These are phyloP conservation scores for Tetramorium bicarinatum DNA, from an alignment of 2,888 invertebrate species.

Conservation along the genomic window DNA sequence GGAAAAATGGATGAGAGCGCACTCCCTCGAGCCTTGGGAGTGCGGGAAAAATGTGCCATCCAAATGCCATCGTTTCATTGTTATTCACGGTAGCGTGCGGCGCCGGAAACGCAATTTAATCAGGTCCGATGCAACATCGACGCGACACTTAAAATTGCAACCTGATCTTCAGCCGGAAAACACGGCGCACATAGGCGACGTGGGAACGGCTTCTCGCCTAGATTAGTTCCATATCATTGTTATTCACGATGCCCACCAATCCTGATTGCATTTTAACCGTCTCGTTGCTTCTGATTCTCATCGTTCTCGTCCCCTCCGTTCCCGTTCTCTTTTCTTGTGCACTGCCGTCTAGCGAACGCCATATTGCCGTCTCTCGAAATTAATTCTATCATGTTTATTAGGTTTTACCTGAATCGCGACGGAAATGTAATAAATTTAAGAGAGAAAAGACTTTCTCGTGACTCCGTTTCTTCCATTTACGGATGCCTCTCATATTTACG, in stretches of 20 bases:
- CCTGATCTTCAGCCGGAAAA: constrained; percentile 73
- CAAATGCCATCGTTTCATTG: constrained; percentile 73
- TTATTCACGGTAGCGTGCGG: constrained; percentile 77
- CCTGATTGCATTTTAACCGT: constrained; percentile 81
- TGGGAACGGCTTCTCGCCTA: constrained; percentile 56
- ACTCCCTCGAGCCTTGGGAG: constrained; percentile 21
- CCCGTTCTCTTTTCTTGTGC: constrained; percentile 23
- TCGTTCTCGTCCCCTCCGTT: neutral
- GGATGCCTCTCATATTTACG: neutral
- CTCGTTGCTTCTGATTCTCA: constrained; percentile 64
- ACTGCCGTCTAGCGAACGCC: constrained; percentile 17
- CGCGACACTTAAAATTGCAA: constrained; percentile 80
- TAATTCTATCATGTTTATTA: constrained; percentile 42
- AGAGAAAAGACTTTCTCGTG: neutral
- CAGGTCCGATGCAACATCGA: constrained; percentile 74
- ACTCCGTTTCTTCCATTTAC: neutral
- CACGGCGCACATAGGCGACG: constrained; percentile 21
- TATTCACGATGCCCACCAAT: constrained; percentile 79
- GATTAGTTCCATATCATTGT: constrained; percentile 80
- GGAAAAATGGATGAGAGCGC: constrained; percentile 1
- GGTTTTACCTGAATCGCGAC: constrained; percentile 11
- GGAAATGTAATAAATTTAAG: constrained; percentile 26
- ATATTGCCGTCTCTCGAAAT: constrained; percentile 33
- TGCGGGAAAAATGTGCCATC: constrained; percentile 32
- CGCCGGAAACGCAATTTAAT: constrained; percentile 80